Conservation (phyloP, 2,113 vertebrate genomes). For the Herpailurus yagouaroundi region DNA sequence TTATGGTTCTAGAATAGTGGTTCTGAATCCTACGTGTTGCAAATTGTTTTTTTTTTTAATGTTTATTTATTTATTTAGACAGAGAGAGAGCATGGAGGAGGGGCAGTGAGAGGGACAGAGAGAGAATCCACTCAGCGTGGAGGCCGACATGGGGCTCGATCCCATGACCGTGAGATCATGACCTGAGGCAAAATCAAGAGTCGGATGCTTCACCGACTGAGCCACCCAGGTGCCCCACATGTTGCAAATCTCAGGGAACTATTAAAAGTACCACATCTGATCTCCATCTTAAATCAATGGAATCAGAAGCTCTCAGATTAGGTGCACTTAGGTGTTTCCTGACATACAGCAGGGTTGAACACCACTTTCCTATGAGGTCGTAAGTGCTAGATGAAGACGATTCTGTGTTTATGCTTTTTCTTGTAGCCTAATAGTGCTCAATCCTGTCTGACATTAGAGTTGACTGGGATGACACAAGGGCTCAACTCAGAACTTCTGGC, state of each 20-base stretch:
- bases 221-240: too few species aligned
- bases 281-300: not conserved
- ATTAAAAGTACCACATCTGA: not conserved
- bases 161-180: too few species aligned
- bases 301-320: not conserved
- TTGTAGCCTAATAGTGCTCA: not conserved
- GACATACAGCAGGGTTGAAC: not conserved
- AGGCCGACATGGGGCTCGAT: too few species aligned
- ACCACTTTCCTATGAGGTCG: not conserved
- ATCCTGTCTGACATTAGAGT: not conserved
- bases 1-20: not conserved
- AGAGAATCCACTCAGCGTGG: too few species aligned
- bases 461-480: not conserved
- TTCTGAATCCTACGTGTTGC: not conserved
- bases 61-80: too few species aligned
- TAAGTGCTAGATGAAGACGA: not conserved
- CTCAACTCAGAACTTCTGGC: not conserved
- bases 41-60: not conserved
- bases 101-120: too few species aligned
- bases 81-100: too few species aligned
- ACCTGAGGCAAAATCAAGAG: too few species aligned
- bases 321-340: not conserved
- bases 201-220: too few species aligned
- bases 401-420: not conserved
- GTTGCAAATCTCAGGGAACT: not conserved